These are phyloP conservation scores for Engystomops pustulosus DNA, from an alignment of 2,113 vertebrate species.

Conservation along the genomic window DNA sequence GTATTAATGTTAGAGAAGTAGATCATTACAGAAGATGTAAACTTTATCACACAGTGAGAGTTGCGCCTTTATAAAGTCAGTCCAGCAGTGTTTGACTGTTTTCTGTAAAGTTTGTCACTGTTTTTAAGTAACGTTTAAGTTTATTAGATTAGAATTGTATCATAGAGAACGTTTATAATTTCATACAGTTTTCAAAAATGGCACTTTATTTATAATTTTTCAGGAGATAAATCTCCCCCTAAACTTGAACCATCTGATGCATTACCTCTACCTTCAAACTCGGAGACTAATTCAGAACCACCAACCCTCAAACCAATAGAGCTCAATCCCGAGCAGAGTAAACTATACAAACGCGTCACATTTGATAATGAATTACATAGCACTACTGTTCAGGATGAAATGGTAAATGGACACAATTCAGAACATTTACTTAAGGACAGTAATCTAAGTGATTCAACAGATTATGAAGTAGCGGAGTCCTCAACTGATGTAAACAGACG, in stretches of 20 bases:
- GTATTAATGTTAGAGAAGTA: too few species aligned
- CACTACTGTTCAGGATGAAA: conserved; percentile 77
- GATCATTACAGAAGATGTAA: background rate
- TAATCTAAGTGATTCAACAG: conserved; percentile 85
- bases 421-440: conserved; percentile 79
- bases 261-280: conserved; percentile 88
- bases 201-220: conserved; percentile 87
- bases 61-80: background rate
- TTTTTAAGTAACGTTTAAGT: conserved; percentile 67
- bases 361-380: conserved; percentile 81
- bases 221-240: conserved; percentile 97
- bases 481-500: conserved; percentile 86
- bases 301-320: conserved; percentile 96
- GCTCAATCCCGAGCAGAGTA: conserved; percentile 83
- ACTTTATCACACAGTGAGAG: too few species aligned
- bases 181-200: conserved; percentile 82
- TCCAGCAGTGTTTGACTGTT: conserved; percentile 9
- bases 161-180: conserved; percentile 66
- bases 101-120: conserved; percentile 65
- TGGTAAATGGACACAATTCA: conserved; percentile 85
- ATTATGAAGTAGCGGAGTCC: conserved; percentile 85
- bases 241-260: conserved; percentile 95
- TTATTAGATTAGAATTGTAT: conserved; percentile 74
- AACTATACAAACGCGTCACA: conserved; percentile 79
- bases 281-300: conserved; percentile 89